Base-by-base conservation (phyloP, 1,140 invertebrate genomes). In the Diachasma alloeum region DNA sequence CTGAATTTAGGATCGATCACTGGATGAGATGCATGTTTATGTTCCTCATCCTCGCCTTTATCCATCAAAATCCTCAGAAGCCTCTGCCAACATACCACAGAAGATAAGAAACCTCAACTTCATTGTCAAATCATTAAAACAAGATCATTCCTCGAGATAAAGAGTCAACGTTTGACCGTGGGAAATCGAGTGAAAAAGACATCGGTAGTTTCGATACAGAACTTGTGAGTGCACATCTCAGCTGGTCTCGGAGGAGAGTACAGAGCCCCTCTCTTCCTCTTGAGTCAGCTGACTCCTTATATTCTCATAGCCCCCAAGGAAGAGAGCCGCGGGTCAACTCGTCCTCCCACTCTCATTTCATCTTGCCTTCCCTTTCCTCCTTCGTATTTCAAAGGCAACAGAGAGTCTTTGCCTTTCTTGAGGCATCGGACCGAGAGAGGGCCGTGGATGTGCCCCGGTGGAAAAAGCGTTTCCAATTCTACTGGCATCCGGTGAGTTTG, bases 281-380 rank as follows among this genome's bases (percentile, higher is more conserved):
- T 26, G 59, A 63, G 59, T 63, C 59, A 63, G 59, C 59, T 63
- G 59, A 63, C 59, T 63, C 59, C 22, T 46, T 72, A 31, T 72
- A 83, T 80, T 81, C 82, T 82, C 75, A 71, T 66, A 22, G 66
- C 63, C 46, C 39, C 67, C n/a, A 10, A 39, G 48, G 53, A 74
- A 74, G 24, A 39, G 46, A 71, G 66, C 68, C 77, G 74, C 79
- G 78, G 82, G 83, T 84, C 82, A 82, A 82, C 73, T 81, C 76
- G 69, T 63, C 70, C 75, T 77, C 75, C 75, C 70, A 77, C 75
- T 77, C 69, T 72, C 75, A 56, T 76, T 46, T 15, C 44, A 78
- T 76, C 72, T 72, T 9, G 39, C 53, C 46, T 75, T 42, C 39
- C 42, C 48, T 53, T 31, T 53, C 48, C 56, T 53, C 76, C 59